Base-by-base conservation (phyloP, 2,797 vertebrate species). In the Discoglossus pictus region DNA sequence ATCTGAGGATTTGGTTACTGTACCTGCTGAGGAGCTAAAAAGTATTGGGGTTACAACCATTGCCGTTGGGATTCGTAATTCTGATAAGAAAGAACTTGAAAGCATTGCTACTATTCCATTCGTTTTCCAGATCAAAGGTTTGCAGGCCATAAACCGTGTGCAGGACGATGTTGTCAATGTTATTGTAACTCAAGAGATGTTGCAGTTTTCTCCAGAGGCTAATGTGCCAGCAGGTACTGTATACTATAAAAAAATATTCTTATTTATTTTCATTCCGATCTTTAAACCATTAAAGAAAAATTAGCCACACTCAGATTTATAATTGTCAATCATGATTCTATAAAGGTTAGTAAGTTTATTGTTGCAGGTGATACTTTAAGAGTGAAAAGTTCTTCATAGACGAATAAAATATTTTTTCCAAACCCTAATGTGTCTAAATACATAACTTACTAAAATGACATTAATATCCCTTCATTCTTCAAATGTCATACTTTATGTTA, bases 11-110 rank as follows among this genome's bases (percentile, higher is more conserved):
- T 1, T 40, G 0, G 25, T 80, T 13, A 15, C 2, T 25, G 80
- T 43, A n/a, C 61, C 72, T 1, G 71, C 85, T 0, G 78, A 81
- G 27, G 62, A 38, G 4, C 47, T 95, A 34, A 89, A 86, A 67
- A 51, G 77, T 2, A 61, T 76, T 2, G 89, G 89, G 0, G 46
- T 93, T 2, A 87, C 75, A 0, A 65, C 92, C 39, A 36, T 92
- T 25, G 80, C 82, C 6, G 24, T 93, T 52, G 87, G 81, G 8
- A 4, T 88, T 0, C 79, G 78, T 21, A 56, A 74, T 12, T 75
- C 80, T 1, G 74, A 83, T 0, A 12, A 27, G 21, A 2, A 4
- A 0, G 82, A 90, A 24, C 73, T 90, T 20, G 54, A 73, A 0
- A 1, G 55, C 1, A 60, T 89, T 1, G 73, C 85, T 3, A 78